Evolutionary conservation across 2,797 vertebrate genomes (phyloP).

Genomic region (Parauchenoglanis punctatus): DNA sequence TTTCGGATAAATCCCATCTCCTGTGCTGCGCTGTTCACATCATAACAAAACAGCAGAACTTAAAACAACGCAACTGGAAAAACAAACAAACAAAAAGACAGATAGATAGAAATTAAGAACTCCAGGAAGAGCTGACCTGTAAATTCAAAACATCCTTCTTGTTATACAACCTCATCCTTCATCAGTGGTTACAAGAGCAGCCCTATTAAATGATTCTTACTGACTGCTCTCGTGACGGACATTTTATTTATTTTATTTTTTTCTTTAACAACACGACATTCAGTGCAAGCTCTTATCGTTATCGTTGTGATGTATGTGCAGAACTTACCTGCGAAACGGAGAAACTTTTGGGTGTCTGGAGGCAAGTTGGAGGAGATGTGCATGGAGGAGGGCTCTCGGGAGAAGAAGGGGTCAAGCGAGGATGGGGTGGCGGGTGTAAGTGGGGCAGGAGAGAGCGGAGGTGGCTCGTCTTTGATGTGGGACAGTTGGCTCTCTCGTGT

Average conservation of each 20-base stretch:
- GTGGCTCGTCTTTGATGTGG: slow-evolving; percentile 83
- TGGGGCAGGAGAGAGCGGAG: slow-evolving; percentile 84
- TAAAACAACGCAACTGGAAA: neutral
- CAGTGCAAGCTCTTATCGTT: neutral
- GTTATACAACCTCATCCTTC: neutral
- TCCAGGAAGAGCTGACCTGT: neutral
- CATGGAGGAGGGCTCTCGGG: slow-evolving; percentile 93
- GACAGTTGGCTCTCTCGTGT: slow-evolving; percentile 87
- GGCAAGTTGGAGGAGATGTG: slow-evolving; percentile 95
- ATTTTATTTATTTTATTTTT: too few species aligned
- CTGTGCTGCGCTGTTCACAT: neutral
- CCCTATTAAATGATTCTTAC: neutral
- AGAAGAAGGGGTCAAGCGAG: slow-evolving; percentile 93
- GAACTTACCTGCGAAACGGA: slow-evolving; percentile 88
- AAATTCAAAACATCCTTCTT: neutral
- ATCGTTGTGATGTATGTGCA: neutral
- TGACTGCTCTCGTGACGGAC: neutral
- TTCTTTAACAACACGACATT: neutral
- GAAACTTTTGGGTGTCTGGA: slow-evolving; percentile 95
- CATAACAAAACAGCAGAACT: neutral
- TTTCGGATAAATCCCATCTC: neutral
- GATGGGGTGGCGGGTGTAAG: slow-evolving; percentile 92
- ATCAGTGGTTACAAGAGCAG: neutral
- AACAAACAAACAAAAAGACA: neutral
- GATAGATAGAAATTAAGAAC: neutral